phyloP scores from a whole-genome alignment of 2,113 vertebrate species.

The Holacanthus passer region DNA sequence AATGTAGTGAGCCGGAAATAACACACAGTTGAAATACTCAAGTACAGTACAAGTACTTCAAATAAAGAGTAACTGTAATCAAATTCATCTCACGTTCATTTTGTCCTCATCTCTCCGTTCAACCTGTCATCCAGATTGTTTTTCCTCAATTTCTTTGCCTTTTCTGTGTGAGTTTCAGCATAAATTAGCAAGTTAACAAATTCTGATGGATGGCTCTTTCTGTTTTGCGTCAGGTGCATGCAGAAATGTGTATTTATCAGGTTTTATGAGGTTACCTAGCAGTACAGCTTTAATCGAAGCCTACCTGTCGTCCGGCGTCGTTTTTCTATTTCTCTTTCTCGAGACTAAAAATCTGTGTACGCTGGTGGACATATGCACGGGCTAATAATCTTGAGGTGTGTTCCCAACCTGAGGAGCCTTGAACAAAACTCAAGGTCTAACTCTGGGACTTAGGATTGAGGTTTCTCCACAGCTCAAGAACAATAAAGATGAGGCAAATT shows the following conservation, averaged over 20 bases:
- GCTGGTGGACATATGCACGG: background rate
- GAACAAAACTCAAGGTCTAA: background rate
- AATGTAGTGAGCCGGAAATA: too few relatives aligned
- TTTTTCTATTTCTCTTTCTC: background rate
- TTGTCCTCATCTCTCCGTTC: background rate
- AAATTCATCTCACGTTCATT: too few relatives aligned
- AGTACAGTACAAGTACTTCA: too few relatives aligned
- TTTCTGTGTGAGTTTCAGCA: background rate
- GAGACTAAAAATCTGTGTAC: background rate
- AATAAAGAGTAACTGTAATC: too few relatives aligned
- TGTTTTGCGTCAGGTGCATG: background rate
- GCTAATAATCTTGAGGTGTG: background rate
- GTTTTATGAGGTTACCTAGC: constrained; percentile 17
- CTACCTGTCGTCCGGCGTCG: background rate
- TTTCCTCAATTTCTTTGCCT: background rate
- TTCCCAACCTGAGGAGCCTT: background rate
- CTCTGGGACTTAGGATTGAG: background rate
- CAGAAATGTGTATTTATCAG: background rate
- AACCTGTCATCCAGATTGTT: background rate
- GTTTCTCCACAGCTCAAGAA: background rate
- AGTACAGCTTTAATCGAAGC: constrained; percentile 33
- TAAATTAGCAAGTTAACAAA: background rate
- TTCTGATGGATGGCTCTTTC: too few relatives aligned
- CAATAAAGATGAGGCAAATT: background rate
- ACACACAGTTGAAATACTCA: too few relatives aligned